Evolutionary conservation across 2,888 invertebrate genomes (phyloP).

Genomic region (Drosophila kambysellisi): DNA sequence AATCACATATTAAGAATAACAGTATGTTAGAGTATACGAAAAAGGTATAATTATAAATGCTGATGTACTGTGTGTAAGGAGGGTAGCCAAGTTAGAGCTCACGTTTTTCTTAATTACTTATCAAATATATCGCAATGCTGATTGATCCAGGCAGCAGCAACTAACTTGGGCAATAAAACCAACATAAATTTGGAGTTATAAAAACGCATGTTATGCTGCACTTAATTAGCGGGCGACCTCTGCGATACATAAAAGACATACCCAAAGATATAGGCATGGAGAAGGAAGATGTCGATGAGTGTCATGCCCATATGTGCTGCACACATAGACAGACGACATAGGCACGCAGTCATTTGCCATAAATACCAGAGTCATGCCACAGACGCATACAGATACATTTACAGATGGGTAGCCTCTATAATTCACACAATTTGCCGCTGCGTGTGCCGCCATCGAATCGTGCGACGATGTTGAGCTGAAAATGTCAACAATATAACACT

Average conservation of each 20-base stretch:
- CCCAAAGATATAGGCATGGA: neutral
- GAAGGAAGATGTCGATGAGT: slow-evolving; percentile 41
- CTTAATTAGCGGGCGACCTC: slow-evolving; percentile 75
- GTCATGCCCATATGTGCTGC: slow-evolving; percentile 52
- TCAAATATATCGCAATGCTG: slow-evolving; percentile 76
- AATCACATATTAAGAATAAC: neutral
- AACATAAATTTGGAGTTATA: slow-evolving; percentile 80
- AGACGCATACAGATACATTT: slow-evolving; percentile 33
- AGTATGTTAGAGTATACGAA: slow-evolving; percentile 13
- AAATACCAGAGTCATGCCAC: slow-evolving; percentile 54
- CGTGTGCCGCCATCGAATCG: slow-evolving; percentile 66
- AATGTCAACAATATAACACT: slow-evolving; percentile 71
- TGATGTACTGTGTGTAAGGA: neutral
- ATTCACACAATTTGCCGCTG: slow-evolving; percentile 75
- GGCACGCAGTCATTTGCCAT: slow-evolving; percentile 41
- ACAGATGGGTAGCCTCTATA: slow-evolving; percentile 44
- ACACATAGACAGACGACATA: slow-evolving; percentile 17
- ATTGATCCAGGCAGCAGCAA: slow-evolving; percentile 68
- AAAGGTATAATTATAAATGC: slow-evolving; percentile 48
- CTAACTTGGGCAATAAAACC: slow-evolving; percentile 66
- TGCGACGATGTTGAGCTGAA: slow-evolving; percentile 50
- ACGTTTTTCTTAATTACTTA: slow-evolving; percentile 79
- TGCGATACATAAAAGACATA: slow-evolving; percentile 7
- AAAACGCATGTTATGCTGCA: slow-evolving; percentile 80
- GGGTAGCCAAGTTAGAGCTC: slow-evolving; percentile 28